Conservation (phyloP, 2,113 vertebrate genomes). For the Rhinolophus sinicus region DNA sequence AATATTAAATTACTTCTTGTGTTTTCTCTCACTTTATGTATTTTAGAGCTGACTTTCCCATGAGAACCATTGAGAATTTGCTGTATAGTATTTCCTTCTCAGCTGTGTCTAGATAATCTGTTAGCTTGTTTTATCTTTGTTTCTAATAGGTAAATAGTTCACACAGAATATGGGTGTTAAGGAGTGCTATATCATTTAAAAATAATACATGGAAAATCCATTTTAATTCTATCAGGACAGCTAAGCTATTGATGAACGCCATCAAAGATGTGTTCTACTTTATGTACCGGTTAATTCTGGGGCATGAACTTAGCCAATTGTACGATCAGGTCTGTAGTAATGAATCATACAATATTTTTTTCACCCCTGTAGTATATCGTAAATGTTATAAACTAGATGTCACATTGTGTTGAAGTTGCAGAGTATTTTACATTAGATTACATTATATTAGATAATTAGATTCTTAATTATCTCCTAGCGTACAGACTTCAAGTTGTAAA, state of each 20-base stretch:
- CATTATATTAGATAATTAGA: not conserved
- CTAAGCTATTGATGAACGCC: not conserved
- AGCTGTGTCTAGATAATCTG: not conserved
- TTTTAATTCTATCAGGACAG: not conserved
- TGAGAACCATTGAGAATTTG: not conserved
- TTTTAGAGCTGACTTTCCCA: not conserved
- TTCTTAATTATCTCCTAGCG: not conserved
- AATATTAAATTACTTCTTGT: not conserved
- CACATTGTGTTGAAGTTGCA: not conserved
- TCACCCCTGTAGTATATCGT: not conserved
- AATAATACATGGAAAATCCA: not conserved
- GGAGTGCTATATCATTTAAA: not conserved
- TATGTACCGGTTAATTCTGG: not conserved
- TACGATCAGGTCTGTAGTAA: not conserved
- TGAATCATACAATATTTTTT: not conserved
- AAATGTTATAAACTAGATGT: not conserved
- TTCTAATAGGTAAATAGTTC: not conserved
- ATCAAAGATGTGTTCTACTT: not conserved
- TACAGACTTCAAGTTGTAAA: not conserved
- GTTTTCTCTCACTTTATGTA: not conserved
- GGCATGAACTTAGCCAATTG: not conserved
- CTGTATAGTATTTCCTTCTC: not conserved
- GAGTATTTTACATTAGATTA: not conserved
- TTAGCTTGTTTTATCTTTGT: not conserved
- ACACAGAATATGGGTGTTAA: not conserved